Evolutionary conservation across 2,888 invertebrate genomes (phyloP), one percentile per base, ranked within the genome.

Genomic region (Steinernema carpocapsae): DNA sequence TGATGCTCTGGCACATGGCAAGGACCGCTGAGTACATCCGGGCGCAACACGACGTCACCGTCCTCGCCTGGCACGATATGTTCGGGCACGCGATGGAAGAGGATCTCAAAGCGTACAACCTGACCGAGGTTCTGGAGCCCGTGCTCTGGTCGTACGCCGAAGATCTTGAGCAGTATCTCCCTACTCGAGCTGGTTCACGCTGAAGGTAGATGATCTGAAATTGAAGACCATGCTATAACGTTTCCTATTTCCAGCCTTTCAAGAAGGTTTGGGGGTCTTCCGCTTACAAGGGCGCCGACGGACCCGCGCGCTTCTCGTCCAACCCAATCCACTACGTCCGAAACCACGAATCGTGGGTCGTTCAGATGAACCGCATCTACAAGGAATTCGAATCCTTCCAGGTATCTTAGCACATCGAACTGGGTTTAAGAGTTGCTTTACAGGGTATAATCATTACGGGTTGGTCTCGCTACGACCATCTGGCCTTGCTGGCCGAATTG

Each of bases 251-350:
- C 73, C 17, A 64, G 29, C 52, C 22, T 6, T 76, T 73, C 42
- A 78, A 72, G 14, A 74, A 76, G n/a, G 76, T 92, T 10, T 93
- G 93, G 93, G 90, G 91, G 1, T 92, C 92, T 0, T 92, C 92
- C 1, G 92, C 93, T 0, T 93, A 91, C 87, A 93, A 93, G 88
- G 93, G 87, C 24, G 90, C 90, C 2, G 90, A 90, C 73, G 90
- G 90, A 4, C 80, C 82, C 17, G 83, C 87, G 75, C 84, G 88
- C 74, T 87, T 84, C 77, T 83, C 88, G 59, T 89, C 89, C 1
- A 88, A 89, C 78, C 88, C 89, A 10, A 81, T 84, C 51, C 89
- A 89, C 77, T 90, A 90, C 79, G 78, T 89, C 22, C 87, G 88
- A 71, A 90, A 90, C 84, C 89, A 90, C 76, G 82, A 88, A 52